Percentiles rank a stretch among this genome's conserved stretches.
Conservation (phyloP, 2,888 invertebrate species). For the Drosophila niveifrons region DNA sequence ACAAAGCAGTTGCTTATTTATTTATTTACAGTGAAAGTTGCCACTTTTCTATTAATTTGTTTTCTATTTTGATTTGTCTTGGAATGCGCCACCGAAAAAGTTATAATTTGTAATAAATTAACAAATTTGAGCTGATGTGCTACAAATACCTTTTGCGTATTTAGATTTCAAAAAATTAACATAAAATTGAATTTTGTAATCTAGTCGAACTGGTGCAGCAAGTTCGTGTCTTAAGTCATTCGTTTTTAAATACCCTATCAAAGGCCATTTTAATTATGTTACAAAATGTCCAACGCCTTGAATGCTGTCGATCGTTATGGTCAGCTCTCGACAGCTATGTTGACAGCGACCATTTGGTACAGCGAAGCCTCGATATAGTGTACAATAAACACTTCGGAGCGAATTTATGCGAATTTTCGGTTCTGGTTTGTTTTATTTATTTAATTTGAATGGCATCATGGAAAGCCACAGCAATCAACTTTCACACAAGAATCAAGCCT, state of each 20-base stretch:
- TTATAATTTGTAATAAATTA: conserved; percentile 15
- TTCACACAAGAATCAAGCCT: conserved; percentile 66
- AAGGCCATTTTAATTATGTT: conserved; percentile 19
- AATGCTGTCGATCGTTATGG: conserved; percentile 1
- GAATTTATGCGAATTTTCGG: conserved; percentile 1
- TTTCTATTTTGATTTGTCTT: conserved; percentile 62
- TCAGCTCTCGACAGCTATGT: not conserved
- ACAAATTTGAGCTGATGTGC: conserved; percentile 20
- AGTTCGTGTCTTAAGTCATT: conserved; percentile 69
- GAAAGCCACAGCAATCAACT: conserved; percentile 49
- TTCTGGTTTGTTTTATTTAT: conserved; percentile 19
- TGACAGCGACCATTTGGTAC: not conserved
- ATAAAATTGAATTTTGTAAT: conserved; percentile 55
- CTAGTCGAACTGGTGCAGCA: conserved; percentile 70
- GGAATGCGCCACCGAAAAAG: conserved; percentile 30
- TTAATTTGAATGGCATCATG: conserved; percentile 7
- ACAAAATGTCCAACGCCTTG: conserved; percentile 13
- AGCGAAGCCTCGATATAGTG: not conserved
- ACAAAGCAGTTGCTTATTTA: conserved; percentile 38
- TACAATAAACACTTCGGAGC: not conserved
- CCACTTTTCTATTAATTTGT: conserved; percentile 53
- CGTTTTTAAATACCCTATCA: conserved; percentile 54
- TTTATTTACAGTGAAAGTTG: conserved; percentile 63
- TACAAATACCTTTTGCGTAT: conserved; percentile 36
- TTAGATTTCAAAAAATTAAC: conserved; percentile 48